A percentile compares a stretch with the other conserved stretches of the same genome.
Evolutionary conservation across 1,140 invertebrate genomes (phyloP).

Genomic region (Branchinecta lynchi): DNA sequence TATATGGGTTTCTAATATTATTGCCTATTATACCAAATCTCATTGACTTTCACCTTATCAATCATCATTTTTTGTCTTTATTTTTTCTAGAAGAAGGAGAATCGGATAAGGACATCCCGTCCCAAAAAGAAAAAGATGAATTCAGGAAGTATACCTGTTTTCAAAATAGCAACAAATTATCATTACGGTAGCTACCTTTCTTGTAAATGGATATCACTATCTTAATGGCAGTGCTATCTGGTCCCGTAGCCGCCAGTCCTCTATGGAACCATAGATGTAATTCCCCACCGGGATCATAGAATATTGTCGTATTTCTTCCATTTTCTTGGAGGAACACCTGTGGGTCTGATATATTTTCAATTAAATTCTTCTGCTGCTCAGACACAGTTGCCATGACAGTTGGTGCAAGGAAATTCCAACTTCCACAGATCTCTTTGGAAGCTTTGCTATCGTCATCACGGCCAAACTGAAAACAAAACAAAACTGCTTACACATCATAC

Average conservation of each 20-base stretch:
- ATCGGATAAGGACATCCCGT: too few relatives aligned
- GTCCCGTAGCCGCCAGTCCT: neutral
- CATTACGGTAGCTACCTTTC: neutral
- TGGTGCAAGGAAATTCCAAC: neutral
- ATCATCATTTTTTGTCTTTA: too few relatives aligned
- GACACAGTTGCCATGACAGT: neutral
- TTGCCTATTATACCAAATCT: too few relatives aligned
- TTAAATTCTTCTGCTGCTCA: neutral
- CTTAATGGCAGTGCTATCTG: conserved; percentile 5
- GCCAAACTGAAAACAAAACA: neutral
- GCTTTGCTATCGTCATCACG: conserved; percentile 8
- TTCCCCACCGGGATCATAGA: neutral
- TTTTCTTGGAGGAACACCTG: neutral
- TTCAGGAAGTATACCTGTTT: too few relatives aligned
- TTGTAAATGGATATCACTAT: neutral
- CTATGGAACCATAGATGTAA: conserved; percentile 6
- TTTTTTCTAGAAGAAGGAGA: too few relatives aligned
- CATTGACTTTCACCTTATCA: too few relatives aligned
- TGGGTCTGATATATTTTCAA: neutral
- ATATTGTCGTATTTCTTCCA: conserved; percentile 10
- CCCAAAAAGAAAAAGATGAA: too few relatives aligned
- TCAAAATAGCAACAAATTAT: too few relatives aligned
- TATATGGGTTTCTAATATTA: too few relatives aligned
- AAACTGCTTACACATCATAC: too few relatives aligned
- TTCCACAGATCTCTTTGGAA: conserved; percentile 1